Evolutionary conservation across 2,797 vertebrate species (phyloP).

Genomic region (Eleutherodactylus coqui): DNA sequence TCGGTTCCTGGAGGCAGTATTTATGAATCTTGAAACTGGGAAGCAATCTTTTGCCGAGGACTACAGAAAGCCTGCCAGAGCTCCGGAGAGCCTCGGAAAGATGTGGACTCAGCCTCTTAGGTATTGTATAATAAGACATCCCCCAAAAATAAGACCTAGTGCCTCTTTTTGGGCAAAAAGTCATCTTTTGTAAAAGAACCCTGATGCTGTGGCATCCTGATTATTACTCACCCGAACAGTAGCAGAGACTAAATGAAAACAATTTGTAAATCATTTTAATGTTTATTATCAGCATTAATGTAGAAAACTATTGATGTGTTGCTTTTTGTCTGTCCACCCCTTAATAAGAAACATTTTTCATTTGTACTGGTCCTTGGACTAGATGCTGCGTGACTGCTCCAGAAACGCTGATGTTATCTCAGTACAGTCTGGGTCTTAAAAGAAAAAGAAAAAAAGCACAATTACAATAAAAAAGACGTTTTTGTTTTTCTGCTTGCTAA

Average conservation of each 20-base stretch:
- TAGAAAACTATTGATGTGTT: neutral
- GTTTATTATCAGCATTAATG: neutral
- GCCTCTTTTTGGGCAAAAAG: too few species aligned
- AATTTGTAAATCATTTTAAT: neutral
- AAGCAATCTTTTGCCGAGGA: too few species aligned
- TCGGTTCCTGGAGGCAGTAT: too few species aligned
- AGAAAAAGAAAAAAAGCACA: slow-evolving; percentile 22
- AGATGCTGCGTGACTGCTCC: neutral
- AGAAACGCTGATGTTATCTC: slow-evolving; percentile 37
- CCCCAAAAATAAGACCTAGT: too few species aligned
- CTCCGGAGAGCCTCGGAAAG: too few species aligned
- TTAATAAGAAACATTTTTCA: neutral
- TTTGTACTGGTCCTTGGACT: neutral
- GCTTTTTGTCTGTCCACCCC: neutral
- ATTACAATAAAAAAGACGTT: slow-evolving; percentile 7
- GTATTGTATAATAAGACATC: too few species aligned
- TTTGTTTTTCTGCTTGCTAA: slow-evolving; percentile 23
- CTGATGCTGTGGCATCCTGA: too few species aligned
- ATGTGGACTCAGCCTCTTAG: too few species aligned
- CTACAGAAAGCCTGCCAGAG: too few species aligned
- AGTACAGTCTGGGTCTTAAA: neutral
- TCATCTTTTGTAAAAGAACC: too few species aligned
- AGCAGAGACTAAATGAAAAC: neutral
- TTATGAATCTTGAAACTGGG: too few species aligned
- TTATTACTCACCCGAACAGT: neutral